Percentiles rank a stretch among this genome's conserved stretches.
phyloP scores from a whole-genome alignment of 2,113 vertebrate species.

The Pluvialis apricaria region DNA sequence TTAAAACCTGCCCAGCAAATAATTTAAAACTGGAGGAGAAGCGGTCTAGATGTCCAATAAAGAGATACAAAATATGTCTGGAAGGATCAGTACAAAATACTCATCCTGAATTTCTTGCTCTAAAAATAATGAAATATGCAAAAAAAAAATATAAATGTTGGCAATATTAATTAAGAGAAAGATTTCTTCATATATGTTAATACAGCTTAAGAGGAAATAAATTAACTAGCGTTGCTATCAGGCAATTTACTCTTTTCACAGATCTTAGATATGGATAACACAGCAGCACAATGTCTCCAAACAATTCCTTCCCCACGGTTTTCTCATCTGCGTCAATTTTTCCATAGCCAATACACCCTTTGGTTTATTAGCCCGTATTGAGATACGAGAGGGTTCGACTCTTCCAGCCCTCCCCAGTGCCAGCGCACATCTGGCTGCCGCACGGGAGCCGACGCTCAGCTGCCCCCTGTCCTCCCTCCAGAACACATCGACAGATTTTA shows the following conservation, averaged over 20 bases:
- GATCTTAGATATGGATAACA: background rate
- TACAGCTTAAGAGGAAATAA: background rate
- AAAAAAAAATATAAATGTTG: background rate
- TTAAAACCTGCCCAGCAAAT: background rate
- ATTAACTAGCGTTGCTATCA: background rate
- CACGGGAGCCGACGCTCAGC: background rate
- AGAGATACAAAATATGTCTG: background rate
- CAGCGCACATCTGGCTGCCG: background rate
- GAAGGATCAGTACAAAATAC: background rate
- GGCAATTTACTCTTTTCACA: background rate
- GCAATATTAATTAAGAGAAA: background rate
- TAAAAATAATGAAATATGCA: background rate
- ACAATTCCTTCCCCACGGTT: background rate
- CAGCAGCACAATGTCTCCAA: background rate
- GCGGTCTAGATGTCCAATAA: background rate
- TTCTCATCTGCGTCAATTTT: background rate
- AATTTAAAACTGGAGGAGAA: background rate
- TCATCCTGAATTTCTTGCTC: background rate
- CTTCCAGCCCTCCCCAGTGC: background rate
- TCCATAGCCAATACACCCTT: background rate
- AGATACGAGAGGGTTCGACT: background rate
- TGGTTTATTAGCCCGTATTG: fast-evolving
- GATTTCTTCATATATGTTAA: background rate
- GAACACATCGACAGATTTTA: background rate
- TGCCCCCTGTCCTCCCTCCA: background rate